Percentiles rank a stretch among this genome's conserved stretches.
Conservation (phyloP, 2,113 vertebrate genomes). For the Puffinus mauretanicus region DNA sequence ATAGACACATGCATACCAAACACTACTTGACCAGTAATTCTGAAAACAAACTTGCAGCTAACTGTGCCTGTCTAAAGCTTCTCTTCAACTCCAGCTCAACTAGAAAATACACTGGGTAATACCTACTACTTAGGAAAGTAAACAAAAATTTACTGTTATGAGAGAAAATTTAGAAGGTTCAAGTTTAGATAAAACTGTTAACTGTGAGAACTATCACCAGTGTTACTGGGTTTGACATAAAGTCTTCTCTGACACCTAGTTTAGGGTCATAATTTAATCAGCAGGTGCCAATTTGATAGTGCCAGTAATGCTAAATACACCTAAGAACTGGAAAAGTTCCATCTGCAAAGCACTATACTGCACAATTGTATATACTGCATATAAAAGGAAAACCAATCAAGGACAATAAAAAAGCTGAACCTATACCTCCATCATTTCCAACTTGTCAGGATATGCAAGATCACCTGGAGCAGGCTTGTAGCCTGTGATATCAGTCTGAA, state of each 20-base stretch:
- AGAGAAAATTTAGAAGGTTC: neutral
- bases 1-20: rapidly evolving
- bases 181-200: neutral
- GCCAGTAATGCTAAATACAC: neutral
- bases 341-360: neutral
- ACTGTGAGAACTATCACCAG: neutral
- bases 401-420: neutral
- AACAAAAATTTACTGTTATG: neutral
- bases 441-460: conserved; percentile 94
- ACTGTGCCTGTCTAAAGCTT: neutral
- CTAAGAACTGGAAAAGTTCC: neutral
- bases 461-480: conserved; percentile 95
- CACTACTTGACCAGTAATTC: neutral
- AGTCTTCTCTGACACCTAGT: neutral
- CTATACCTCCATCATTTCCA: conserved; percentile 97
- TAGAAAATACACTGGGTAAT: neutral
- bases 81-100: neutral
- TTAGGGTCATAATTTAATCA: neutral
- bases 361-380: neutral
- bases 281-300: neutral
- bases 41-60: neutral
- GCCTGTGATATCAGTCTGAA: conserved; percentile 93
- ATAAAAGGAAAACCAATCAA: neutral
- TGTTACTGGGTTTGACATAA: neutral
- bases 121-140: neutral